Percentiles rank a stretch among this genome's conserved stretches.
These are phyloP conservation scores for Pipa parva DNA, from an alignment of 2,113 vertebrate genomes.

Conservation along the genomic window DNA sequence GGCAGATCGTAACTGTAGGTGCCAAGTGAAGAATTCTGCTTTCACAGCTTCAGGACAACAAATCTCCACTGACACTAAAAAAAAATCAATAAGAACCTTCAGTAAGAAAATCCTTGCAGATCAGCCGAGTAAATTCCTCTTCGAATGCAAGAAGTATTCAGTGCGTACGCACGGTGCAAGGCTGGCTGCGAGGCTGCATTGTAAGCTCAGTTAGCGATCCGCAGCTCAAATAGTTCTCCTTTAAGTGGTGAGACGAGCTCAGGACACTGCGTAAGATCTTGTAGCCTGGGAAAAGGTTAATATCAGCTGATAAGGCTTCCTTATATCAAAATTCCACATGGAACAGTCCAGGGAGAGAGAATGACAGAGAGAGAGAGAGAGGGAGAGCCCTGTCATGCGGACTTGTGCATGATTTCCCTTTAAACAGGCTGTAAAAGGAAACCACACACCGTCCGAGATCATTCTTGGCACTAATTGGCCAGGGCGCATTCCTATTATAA, in stretches of 20 bases:
- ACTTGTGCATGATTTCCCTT: conserved; percentile 72
- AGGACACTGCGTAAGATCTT: conserved; percentile 30
- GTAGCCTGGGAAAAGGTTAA: conserved; percentile 52
- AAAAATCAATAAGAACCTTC: neutral
- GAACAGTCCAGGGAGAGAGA: conserved; percentile 45
- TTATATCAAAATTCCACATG: conserved; percentile 40
- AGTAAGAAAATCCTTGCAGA: neutral
- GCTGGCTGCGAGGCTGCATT: conserved; percentile 4
- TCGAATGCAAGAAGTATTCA: neutral
- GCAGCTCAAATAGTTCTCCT: conserved; percentile 41
- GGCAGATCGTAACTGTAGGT: no score
- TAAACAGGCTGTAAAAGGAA: conserved; percentile 90
- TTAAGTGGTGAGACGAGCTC: conserved; percentile 45
- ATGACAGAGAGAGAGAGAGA: no score
- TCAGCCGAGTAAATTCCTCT: neutral
- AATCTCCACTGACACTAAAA: neutral
- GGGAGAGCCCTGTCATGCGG: conserved; percentile 69
- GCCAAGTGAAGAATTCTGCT: no score
- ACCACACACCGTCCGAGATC: conserved; percentile 62
- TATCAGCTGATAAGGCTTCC: conserved; percentile 43
- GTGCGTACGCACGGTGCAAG: neutral
- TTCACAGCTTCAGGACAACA: no score
- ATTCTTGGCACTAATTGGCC: conserved; percentile 62
- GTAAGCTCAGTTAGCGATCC: neutral
- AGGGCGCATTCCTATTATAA: conserved; percentile 53